These are phyloP conservation scores for Leptoclinus maculatus DNA, from an alignment of 2,797 vertebrate genomes.

Conservation along the genomic window DNA sequence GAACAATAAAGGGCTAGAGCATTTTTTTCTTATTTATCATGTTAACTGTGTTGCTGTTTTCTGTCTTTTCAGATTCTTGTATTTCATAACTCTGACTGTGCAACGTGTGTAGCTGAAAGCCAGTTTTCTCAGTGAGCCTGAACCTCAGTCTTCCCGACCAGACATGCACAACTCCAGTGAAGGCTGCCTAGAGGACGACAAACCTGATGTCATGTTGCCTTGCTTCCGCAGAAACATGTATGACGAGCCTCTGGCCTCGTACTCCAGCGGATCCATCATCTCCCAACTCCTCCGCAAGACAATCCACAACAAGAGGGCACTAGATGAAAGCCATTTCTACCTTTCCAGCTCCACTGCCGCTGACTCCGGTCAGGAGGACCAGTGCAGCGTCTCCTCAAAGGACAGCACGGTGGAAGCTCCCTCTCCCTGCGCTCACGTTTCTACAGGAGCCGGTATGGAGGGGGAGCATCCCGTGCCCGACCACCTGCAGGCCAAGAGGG, in stretches of 20 bases:
- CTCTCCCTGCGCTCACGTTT: constrained; percentile 68
- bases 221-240: constrained; percentile 83
- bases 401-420: constrained; percentile 74
- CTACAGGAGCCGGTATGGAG: constrained; percentile 68
- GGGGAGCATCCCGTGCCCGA: constrained; percentile 81
- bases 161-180: constrained; percentile 73
- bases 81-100: constrained; percentile 32
- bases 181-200: constrained; percentile 78
- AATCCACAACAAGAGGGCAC: constrained; percentile 76
- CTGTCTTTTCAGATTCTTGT: constrained; percentile 58
- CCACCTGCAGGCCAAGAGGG: constrained; percentile 90
- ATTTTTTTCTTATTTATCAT: background rate
- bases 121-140: constrained; percentile 68
- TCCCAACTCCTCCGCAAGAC: constrained; percentile 86
- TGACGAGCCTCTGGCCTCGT: constrained; percentile 78
- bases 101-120: constrained; percentile 19
- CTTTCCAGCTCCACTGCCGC: constrained; percentile 71
- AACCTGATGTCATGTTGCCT: constrained; percentile 78
- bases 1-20: background rate
- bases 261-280: constrained; percentile 81
- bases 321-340: constrained; percentile 81
- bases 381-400: constrained; percentile 74
- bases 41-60: constrained; percentile 16
- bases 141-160: constrained; percentile 84
- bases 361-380: constrained; percentile 79